Base-by-base conservation (phyloP, 37 sponge, comb jelly and placozoan species). In the Crambe crambe region DNA sequence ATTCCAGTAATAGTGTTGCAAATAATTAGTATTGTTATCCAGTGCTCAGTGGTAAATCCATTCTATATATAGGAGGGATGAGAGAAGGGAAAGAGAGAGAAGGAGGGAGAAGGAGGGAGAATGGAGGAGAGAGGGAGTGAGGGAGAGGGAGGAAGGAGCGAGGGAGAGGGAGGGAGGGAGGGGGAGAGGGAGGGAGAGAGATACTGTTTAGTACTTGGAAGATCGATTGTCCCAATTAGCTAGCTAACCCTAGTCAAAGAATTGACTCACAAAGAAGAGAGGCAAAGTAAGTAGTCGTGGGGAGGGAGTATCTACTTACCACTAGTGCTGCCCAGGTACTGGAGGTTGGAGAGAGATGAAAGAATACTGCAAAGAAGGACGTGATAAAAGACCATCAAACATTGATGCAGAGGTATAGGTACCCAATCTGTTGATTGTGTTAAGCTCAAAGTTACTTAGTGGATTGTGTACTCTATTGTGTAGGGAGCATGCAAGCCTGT, bases 1-100 rank as follows among this genome's bases (percentile, higher is more conserved):
- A 89, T 25, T 37, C 81, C 90, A 23, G 90, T 74, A 36, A 70
- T 23, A 21, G 81, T 0, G 35, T 90, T 85, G 37, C 82, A 85
- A 12, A 90, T 35, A 35, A 90, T 37, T 37, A 90, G 29, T 26
- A 85, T 77, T n/a, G 81, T 22, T 25, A 90, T 34, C 82, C 82
- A 90, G n/a, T 57, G 69, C 60, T 90, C 82, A 18, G 47, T 15
- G 10, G 38, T 21, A 20, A 66, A 34, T 4, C 58, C 90, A 47
- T 56, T 34, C 90, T 89, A 42, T 26, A 70, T 3, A 34, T 31
- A 34, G 51, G 51, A 47, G 51, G 51, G 51, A 12, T 15, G 51
- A 47, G 51, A 47, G 51, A 12, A 47, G 51, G 51, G 51, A 47
- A 12, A 12, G 51, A 12, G 6, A 12, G 12, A 12, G 12, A 12